These are phyloP conservation scores for Heliconius congener DNA, from an alignment of 1,140 invertebrate genomes.

Conservation along the genomic window DNA sequence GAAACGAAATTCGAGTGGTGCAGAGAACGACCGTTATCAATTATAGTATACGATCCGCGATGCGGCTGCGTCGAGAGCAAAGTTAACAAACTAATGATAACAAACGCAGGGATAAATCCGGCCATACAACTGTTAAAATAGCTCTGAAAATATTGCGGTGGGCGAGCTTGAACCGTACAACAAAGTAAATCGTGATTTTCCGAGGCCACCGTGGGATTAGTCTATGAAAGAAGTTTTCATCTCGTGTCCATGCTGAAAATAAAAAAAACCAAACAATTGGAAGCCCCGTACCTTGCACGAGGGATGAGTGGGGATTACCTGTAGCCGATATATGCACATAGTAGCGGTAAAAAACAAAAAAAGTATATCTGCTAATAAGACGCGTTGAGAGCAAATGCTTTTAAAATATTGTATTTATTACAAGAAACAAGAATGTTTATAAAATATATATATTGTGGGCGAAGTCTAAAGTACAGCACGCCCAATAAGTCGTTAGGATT, in stretches of 20 bases:
- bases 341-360: neutral
- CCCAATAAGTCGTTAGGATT: neutral
- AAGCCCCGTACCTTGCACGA: constrained; percentile 47
- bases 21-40: constrained; percentile 35
- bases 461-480: neutral
- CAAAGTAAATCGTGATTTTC: constrained; percentile 76
- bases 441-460: neutral
- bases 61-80: constrained; percentile 39
- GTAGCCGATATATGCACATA: neutral
- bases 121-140: constrained; percentile 57
- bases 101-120: constrained; percentile 64
- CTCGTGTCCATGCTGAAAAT: constrained; percentile 68
- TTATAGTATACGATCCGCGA: constrained; percentile 41
- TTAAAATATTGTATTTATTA: neutral
- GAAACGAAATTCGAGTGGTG: constrained; percentile 34
- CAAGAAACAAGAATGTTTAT: neutral
- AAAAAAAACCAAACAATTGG: constrained; percentile 64
- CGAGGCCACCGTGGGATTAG: constrained; percentile 67
- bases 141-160: constrained; percentile 69
- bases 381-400: neutral
- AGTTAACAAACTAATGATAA: constrained; percentile 67
- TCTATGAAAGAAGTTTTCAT: constrained; percentile 71
- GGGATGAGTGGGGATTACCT: constrained; percentile 52
- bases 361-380: neutral
- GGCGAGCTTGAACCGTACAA: constrained; percentile 61